Conservation (phyloP, 2,888 invertebrate genomes). For the Bombylius discolor region DNA sequence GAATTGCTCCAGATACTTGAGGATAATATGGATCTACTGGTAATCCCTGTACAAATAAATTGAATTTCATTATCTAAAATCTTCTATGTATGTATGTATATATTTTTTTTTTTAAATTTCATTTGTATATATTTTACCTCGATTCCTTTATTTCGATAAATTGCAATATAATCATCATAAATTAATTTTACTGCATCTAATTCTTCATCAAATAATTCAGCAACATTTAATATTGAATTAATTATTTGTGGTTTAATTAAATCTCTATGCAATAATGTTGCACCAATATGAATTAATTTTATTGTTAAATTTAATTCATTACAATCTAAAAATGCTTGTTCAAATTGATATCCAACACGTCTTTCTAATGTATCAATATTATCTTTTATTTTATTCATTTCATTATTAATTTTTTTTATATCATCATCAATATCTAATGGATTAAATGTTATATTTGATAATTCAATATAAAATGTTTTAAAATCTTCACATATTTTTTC, state of each 20-base stretch:
- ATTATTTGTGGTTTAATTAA: slow-evolving; percentile 59
- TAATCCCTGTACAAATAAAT: slow-evolving; percentile 30
- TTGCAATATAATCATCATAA: slow-evolving; percentile 44
- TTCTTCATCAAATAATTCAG: slow-evolving; percentile 51
- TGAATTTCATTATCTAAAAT: no score
- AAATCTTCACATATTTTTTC: slow-evolving; percentile 30
- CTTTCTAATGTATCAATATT: slow-evolving; percentile 60
- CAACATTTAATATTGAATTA: slow-evolving; percentile 50
- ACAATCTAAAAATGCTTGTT: slow-evolving; percentile 71
- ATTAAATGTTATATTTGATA: slow-evolving; percentile 52
- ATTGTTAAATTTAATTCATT: slow-evolving; percentile 48
- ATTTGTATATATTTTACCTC: slow-evolving; percentile 13
- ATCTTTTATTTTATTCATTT: slow-evolving; percentile 39
- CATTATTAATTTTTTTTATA: slow-evolving; percentile 52
- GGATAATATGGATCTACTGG: slow-evolving; percentile 58
- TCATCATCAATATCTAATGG: slow-evolving; percentile 61
- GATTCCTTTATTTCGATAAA: slow-evolving; percentile 17
- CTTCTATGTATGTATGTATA: no score
- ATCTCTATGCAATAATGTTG: slow-evolving; percentile 59
- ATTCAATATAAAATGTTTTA: slow-evolving; percentile 23
- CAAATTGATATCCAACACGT: slow-evolving; percentile 63
- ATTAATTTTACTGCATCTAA: slow-evolving; percentile 51
- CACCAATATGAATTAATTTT: slow-evolving; percentile 58
- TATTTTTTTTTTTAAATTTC: not conserved
- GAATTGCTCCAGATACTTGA: slow-evolving; percentile 58